Evolutionary conservation across 92 coral and sea anemone species (phyloP).

Genomic region (Montipora capitata): DNA sequence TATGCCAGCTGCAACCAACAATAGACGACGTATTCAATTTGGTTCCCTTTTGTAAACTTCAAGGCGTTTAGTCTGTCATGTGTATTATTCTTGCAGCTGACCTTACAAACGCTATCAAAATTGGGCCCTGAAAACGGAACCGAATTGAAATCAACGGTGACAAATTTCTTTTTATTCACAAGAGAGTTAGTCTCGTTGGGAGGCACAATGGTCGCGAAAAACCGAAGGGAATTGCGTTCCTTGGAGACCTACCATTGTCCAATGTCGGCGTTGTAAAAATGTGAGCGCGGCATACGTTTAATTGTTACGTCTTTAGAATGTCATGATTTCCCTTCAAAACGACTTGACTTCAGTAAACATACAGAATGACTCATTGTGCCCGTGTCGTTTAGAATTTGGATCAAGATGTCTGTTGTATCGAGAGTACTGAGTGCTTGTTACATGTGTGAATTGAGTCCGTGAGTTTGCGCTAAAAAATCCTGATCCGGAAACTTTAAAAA

Average conservation of each 20-base stretch:
- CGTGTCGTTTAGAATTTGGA: constrained; percentile 3
- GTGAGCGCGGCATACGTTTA: constrained; percentile 22
- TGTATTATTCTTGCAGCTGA: constrained; percentile 50
- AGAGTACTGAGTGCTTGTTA: no score
- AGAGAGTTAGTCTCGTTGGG: background rate
- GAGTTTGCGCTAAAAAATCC: no score
- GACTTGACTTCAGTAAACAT: constrained; percentile 46
- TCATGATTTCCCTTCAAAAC: constrained; percentile 45
- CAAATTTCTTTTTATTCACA: background rate
- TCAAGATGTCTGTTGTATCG: constrained; percentile 9
- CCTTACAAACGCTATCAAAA: constrained; percentile 33
- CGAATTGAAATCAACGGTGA: constrained; percentile 1
- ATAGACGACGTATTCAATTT: constrained; percentile 53
- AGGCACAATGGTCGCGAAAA: background rate
- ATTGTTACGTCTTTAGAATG: constrained; percentile 59
- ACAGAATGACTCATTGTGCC: constrained; percentile 28
- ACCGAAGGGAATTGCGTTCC: constrained; percentile 11
- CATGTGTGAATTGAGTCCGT: background rate
- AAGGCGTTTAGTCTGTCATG: constrained; percentile 60
- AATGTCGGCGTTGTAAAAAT: constrained; percentile 36
- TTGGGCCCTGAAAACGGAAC: background rate
- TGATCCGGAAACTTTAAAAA: no score
- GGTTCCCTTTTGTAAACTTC: constrained; percentile 57
- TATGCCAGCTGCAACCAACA: constrained; percentile 61
- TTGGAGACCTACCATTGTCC: constrained; percentile 38